Evolutionary conservation across 2,797 vertebrate species (phyloP).

Genomic region (Semotilus atromaculatus): DNA sequence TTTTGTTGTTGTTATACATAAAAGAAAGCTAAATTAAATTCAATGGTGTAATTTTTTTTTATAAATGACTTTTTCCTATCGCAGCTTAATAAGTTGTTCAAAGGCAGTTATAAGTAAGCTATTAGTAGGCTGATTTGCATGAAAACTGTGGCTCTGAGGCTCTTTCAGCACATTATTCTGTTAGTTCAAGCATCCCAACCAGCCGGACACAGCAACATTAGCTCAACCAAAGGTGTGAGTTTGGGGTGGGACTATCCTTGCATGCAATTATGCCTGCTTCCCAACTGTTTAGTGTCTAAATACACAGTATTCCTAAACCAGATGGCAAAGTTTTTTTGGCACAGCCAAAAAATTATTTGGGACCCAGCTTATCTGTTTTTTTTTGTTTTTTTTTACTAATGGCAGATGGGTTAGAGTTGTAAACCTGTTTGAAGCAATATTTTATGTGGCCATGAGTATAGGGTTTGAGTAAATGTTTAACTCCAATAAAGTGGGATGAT

Average conservation of each 20-base stretch:
- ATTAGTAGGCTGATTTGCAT: not conserved
- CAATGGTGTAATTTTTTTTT: not conserved
- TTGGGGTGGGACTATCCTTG: not conserved
- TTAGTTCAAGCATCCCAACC: not conserved
- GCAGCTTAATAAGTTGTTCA: not conserved
- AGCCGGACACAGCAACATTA: not conserved
- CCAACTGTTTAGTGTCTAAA: not conserved
- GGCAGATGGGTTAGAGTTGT: not conserved
- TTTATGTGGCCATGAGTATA: not conserved
- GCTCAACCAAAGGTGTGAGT: not conserved
- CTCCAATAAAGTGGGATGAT: not conserved
- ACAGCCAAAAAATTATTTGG: fast-evolving
- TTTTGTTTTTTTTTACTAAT: not conserved
- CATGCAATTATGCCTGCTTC: not conserved
- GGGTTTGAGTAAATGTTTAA: constrained; percentile 35
- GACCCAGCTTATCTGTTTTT: no score
- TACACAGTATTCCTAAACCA: not conserved
- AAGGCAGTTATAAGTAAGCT: not conserved
- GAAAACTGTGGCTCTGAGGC: not conserved
- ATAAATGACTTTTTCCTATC: not conserved
- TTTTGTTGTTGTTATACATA: constrained; percentile 3
- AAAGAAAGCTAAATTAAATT: not conserved
- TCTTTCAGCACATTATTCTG: not conserved
- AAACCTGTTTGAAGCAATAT: not conserved
- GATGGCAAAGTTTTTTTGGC: not conserved